Evolutionary conservation across 2,113 vertebrate genomes (phyloP), one percentile per base, ranked within the genome.

Genomic region (Pagrus major): DNA sequence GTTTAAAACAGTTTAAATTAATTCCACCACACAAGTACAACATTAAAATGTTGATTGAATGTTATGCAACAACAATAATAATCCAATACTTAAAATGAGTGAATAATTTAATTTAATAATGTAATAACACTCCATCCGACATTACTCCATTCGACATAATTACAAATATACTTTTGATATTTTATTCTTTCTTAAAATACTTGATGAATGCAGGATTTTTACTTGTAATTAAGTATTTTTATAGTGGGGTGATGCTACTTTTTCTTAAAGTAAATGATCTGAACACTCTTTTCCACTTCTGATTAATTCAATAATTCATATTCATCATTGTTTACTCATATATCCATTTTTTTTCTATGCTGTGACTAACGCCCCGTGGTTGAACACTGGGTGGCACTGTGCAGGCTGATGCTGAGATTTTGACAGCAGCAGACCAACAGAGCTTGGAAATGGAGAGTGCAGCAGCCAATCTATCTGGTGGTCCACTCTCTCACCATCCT

Each of bases 331-430:
- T 79, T 76, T 46, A 41, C 64, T 54, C 71, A 5, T 51, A 6
- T 29, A 10, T 29, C 16, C 15, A 2, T 23, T 44, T 49, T 27
- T 37, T 2, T 11, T 12, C 10, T n/a, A n/a, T 51, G 78, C 67
- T 69, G 51, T 37, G 20, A 11, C 2, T 54, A 46, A 71, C 42
- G 39, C 5, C 15, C 66, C n/a, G 1, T 11, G 20, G 29, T 64
- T 87, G 85, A 84, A 88, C 96, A 97, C 96, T 96, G 96, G 97
- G 94, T 96, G 96, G 96, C 96, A 96, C 92, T 96, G 95, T 95
- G 80, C 70, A 78, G 81, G 67, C 84, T 83, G 74, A 71, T 67
- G 73, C 54, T 56, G 68, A 80, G 37, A 9, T 27, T 6, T 5
- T 35, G 46, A 70, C 73, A 83, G 67, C 67, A 66, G 82, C 68